Conservation (phyloP, 2,888 invertebrate species). For the Arenicola marina region DNA sequence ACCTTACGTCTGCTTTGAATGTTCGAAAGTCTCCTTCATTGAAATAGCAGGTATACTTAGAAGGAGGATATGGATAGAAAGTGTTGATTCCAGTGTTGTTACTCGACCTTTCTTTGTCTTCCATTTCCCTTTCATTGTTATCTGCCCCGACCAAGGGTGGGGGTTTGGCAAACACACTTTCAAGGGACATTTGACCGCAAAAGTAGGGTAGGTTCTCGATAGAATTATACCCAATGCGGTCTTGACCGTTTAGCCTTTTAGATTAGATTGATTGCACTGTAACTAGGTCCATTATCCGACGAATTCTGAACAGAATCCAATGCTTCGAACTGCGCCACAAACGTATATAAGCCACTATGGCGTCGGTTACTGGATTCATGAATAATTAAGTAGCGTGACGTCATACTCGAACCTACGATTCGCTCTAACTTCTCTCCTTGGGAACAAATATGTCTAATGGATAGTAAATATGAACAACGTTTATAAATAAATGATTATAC, state of each 20-base stretch:
- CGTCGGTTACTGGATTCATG: no score
- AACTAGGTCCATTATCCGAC: neutral
- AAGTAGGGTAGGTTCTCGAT: slow-evolving; percentile 14
- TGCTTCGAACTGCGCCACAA: neutral
- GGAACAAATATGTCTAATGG: no score
- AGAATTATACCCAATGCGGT: slow-evolving; percentile 10
- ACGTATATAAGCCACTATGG: no score
- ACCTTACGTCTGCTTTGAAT: neutral
- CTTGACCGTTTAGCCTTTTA: slow-evolving; percentile 14
- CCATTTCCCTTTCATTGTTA: slow-evolving; percentile 10
- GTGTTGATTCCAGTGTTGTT: slow-evolving; percentile 1
- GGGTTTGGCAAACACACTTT: slow-evolving; percentile 43
- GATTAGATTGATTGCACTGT: slow-evolving; percentile 4
- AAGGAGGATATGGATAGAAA: slow-evolving; percentile 2
- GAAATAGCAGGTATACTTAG: neutral
- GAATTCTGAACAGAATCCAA: neutral
- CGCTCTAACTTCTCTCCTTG: no score
- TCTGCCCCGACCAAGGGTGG: slow-evolving; percentile 13
- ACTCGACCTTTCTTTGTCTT: slow-evolving; percentile 24
- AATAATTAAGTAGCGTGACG: no score
- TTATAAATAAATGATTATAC: no score
- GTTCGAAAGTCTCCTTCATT: neutral
- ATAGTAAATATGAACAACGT: no score
- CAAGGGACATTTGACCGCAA: slow-evolving; percentile 40
- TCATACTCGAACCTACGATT: no score